Percentiles rank a stretch among this genome's conserved stretches.
These are phyloP conservation scores for Gastrophysa polygoni DNA, from an alignment of 2,888 invertebrate species.

Conservation along the genomic window DNA sequence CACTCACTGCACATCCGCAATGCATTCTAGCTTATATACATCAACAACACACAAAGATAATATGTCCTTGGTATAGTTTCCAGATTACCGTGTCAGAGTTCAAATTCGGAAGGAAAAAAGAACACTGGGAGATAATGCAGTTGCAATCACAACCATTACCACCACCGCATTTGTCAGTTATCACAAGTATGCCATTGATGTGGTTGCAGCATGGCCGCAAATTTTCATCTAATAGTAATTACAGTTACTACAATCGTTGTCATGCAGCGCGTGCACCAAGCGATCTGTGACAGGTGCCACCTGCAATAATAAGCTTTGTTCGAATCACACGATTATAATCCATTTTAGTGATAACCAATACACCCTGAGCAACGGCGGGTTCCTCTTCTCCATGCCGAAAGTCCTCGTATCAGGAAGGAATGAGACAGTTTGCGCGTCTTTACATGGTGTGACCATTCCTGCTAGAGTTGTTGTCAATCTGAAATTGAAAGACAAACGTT, in stretches of 20 bases:
- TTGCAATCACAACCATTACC: background rate
- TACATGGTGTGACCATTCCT: constrained; percentile 47
- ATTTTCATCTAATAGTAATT: background rate
- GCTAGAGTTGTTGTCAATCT: constrained; percentile 48
- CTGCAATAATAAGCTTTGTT: background rate
- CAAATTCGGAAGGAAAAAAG: background rate
- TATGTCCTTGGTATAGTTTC: background rate
- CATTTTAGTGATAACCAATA: constrained; percentile 23
- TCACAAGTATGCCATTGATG: constrained; percentile 1
- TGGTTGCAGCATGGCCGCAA: background rate
- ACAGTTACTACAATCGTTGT: background rate
- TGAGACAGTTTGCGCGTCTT: constrained; percentile 53
- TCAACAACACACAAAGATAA: background rate
- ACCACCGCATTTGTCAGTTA: background rate
- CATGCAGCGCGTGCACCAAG: background rate
- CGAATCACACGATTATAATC: background rate
- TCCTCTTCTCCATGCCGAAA: constrained; percentile 53
- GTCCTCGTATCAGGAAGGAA: constrained; percentile 50
- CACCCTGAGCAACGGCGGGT: constrained; percentile 42
- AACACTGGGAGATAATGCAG: background rate
- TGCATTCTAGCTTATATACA: background rate
- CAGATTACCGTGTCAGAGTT: background rate
- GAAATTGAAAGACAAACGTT: constrained; percentile 51
- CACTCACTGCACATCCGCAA: background rate
- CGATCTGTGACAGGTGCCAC: constrained; percentile 9